A percentile compares a stretch with the other conserved stretches of the same genome.
phyloP scores from a whole-genome alignment of 2,888 invertebrate species.

The Drosophila mimica region DNA sequence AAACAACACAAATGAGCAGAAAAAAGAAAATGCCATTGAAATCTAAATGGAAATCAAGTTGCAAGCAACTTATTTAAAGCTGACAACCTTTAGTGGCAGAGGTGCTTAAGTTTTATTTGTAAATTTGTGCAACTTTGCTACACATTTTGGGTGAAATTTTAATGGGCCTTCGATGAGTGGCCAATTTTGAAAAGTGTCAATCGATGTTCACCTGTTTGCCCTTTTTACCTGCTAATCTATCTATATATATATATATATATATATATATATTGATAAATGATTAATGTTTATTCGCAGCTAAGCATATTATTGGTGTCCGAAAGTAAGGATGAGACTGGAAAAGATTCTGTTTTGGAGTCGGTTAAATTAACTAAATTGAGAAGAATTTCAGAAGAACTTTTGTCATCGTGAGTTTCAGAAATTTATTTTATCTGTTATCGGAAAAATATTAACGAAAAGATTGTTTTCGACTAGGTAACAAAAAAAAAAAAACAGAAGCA shows the following conservation, averaged over 20 bases:
- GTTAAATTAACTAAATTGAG: neutral
- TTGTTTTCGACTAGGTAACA: neutral
- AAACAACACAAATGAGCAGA: constrained; percentile 20
- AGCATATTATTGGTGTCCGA: neutral
- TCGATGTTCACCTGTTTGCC: neutral
- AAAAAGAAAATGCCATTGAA: constrained; percentile 13
- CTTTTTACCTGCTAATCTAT: neutral
- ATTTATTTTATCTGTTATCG: neutral
- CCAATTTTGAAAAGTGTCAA: neutral
- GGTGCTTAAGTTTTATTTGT: neutral
- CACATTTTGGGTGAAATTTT: neutral
- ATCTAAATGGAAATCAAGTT: constrained; percentile 48
- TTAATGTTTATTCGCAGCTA: neutral
- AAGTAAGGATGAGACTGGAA: neutral
- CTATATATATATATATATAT: neutral
- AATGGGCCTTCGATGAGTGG: neutral
- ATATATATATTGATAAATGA: neutral
- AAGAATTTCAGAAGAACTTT: neutral
- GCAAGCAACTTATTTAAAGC: constrained; percentile 56
- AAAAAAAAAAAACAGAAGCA: neutral
- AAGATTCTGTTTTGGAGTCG: neutral
- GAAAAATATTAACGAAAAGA: neutral
- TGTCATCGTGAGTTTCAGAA: neutral
- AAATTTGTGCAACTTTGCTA: neutral
- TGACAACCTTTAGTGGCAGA: constrained; percentile 19